Conservation (phyloP, 2,888 invertebrate genomes). For the Rhagonycha lutea region DNA sequence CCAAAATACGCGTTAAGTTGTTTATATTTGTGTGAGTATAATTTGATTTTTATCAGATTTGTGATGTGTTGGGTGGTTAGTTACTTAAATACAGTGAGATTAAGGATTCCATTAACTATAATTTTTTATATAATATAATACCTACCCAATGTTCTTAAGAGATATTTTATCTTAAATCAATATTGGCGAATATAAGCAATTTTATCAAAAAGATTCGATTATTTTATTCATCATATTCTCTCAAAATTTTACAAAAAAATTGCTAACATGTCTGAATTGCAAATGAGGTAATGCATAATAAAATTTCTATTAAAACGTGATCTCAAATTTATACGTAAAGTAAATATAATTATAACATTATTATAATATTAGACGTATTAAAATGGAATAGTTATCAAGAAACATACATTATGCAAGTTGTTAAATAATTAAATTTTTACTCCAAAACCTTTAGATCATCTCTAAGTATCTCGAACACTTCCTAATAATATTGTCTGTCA, state of each 20-base stretch:
- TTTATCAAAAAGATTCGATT: not conserved
- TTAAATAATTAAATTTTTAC: not conserved
- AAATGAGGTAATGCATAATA: conserved; percentile 1
- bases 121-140: not conserved
- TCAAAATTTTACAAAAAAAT: not conserved
- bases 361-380: not conserved
- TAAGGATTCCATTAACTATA: not conserved
- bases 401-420: not conserved
- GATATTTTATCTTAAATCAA: not conserved
- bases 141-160: not conserved
- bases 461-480: not conserved
- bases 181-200: not conserved
- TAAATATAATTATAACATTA: not conserved
- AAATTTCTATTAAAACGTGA: not conserved
- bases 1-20: not conserved
- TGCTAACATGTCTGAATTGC: not conserved
- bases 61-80: not conserved
- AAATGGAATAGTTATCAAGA: not conserved
- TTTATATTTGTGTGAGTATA: not conserved
- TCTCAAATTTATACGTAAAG: not conserved
- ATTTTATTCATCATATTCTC: not conserved
- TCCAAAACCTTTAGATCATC: not conserved
- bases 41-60: not conserved
- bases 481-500: no score
- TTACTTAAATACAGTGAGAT: not conserved